These are phyloP conservation scores for Elaphurus davidianus DNA, from an alignment of 2,113 vertebrate species.

Conservation along the genomic window DNA sequence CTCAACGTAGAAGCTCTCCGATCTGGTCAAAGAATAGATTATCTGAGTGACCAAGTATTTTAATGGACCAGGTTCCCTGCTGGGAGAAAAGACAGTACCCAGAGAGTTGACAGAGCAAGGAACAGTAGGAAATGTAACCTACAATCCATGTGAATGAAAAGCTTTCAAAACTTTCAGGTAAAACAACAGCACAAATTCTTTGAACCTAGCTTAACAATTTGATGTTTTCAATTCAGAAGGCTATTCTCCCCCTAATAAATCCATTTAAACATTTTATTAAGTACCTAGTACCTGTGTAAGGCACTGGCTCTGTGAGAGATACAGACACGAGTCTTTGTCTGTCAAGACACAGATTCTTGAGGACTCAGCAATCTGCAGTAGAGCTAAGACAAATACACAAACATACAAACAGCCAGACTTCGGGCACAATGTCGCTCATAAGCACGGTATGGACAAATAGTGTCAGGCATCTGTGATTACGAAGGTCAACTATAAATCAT, in stretches of 20 bases:
- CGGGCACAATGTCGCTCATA: slow-evolving; percentile 2
- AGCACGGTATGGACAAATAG: neutral
- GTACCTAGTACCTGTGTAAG: neutral
- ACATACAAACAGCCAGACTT: neutral
- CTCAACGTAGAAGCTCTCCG: neutral
- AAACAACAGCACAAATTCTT: neutral
- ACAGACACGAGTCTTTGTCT: slow-evolving; percentile 39
- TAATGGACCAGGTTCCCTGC: neutral
- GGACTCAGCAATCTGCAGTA: slow-evolving; percentile 22
- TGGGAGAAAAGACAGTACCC: neutral
- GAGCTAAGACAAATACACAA: slow-evolving; percentile 31
- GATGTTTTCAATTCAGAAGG: neutral
- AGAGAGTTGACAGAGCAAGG: neutral
- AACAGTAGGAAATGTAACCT: neutral
- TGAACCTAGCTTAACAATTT: neutral
- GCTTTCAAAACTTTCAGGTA: neutral
- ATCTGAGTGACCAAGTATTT: neutral
- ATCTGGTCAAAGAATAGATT: neutral
- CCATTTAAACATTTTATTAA: slow-evolving; percentile 19
- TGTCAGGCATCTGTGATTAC: slow-evolving; percentile 5
- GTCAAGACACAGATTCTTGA: too few relatives aligned
- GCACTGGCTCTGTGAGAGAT: neutral
- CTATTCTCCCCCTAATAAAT: neutral
- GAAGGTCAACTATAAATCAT: slow-evolving; percentile 55
- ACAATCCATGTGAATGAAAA: neutral